phyloP scores from a whole-genome alignment of 2,797 vertebrate species.

The Menidia menidia region DNA sequence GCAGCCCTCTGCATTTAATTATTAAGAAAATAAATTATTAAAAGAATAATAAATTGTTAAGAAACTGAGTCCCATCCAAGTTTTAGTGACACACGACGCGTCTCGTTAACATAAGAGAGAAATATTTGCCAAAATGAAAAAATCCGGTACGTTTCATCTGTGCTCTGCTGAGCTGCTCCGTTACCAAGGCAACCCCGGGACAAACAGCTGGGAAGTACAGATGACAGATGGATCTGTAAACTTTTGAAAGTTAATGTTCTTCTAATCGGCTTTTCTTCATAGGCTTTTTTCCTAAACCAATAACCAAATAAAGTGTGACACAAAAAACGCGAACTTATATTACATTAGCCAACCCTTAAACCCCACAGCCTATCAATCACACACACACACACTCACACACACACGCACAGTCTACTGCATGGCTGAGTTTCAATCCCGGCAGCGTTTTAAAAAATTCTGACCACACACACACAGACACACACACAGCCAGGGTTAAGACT shows the following conservation, averaged over 20 bases:
- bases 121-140: not conserved
- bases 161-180: not conserved
- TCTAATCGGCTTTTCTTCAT: slow-evolving; percentile 34
- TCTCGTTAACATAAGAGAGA: not conserved
- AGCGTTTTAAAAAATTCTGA: slow-evolving; percentile 14
- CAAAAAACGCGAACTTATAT: too few species aligned
- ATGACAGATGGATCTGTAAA: slow-evolving; percentile 39
- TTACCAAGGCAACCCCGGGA: slow-evolving; percentile 33
- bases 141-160: too few species aligned
- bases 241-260: too few species aligned
- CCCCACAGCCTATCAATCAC: not conserved
- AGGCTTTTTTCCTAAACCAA: slow-evolving; percentile 19
- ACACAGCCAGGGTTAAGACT: too few species aligned
- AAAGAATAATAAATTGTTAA: too few species aligned
- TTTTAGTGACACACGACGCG: not conserved
- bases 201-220: slow-evolving; percentile 4
- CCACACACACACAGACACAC: too few species aligned
- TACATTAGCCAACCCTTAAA: too few species aligned
- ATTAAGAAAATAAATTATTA: too few species aligned
- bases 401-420: slow-evolving; percentile 40
- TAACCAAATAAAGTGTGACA: slow-evolving; percentile 24
- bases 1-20: too few species aligned
- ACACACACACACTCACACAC: slow-evolving; percentile 7
- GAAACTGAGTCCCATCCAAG: not conserved
- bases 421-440: slow-evolving; percentile 56